These are phyloP conservation scores for Pyralis farinalis DNA, from an alignment of 2,888 invertebrate species.

Conservation along the genomic window DNA sequence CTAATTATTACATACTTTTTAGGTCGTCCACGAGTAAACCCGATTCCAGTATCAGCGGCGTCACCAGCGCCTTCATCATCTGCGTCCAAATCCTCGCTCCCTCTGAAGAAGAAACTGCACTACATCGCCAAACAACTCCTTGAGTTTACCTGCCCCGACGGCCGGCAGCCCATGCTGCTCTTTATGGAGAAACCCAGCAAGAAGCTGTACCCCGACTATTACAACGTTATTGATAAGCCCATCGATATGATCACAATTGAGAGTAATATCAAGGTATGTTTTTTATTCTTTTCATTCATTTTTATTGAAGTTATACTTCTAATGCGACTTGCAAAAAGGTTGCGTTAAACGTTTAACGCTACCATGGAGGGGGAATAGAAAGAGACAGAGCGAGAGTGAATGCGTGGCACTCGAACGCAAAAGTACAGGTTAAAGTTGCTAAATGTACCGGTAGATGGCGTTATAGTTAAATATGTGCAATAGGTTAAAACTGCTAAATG, in stretches of 20 bases:
- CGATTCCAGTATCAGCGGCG: constrained; percentile 33
- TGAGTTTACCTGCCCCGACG: constrained; percentile 82
- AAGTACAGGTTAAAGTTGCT: too few relatives aligned
- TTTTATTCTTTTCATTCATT: too few relatives aligned
- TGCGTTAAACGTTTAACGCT: too few relatives aligned
- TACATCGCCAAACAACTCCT: constrained; percentile 85
- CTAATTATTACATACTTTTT: too few relatives aligned
- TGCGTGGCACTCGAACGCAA: too few relatives aligned
- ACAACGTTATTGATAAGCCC: constrained; percentile 95
- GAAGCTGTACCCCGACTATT: constrained; percentile 97
- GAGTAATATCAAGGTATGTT: constrained; percentile 87
- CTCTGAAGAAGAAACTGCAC: constrained; percentile 90
- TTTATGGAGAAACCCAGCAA: constrained; percentile 98
- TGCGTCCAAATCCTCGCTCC: constrained; percentile 68
- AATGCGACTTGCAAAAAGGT: too few relatives aligned
- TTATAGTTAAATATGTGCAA: too few relatives aligned
- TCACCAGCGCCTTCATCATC: constrained; percentile 35
- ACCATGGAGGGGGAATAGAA: too few relatives aligned
- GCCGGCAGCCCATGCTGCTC: constrained; percentile 92
- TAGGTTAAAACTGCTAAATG: too few relatives aligned
- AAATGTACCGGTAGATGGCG: too few relatives aligned
- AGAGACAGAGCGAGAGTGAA: too few relatives aligned
- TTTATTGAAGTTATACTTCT: too few relatives aligned
- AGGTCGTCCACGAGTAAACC: constrained; percentile 71
- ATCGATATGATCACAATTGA: constrained; percentile 98